Base-by-base conservation (phyloP, 2,888 invertebrate species). In the Athalia circularis region DNA sequence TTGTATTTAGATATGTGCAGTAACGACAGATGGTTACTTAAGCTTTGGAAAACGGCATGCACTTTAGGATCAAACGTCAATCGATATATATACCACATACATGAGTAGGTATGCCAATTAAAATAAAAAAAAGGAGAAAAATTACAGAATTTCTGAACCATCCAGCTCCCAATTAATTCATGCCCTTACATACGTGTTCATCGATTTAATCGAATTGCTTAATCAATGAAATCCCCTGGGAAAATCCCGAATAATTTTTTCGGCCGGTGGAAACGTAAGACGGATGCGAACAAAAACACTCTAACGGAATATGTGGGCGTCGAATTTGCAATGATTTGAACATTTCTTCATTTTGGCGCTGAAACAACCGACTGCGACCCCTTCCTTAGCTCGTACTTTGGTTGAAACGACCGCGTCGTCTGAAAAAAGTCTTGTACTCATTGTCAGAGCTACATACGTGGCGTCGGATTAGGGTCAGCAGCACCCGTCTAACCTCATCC, bases 391-490 rank as follows among this genome's bases (percentile, higher is more conserved):
- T 29, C 45, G 29, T 29, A 29, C 29, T 2, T 29, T 29, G 29
- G 29, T 29, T 2, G 29, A 29, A 29, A 29, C 29, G 29, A 29
- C 29, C 29, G 29, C 29, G 29, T 29, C 29, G 57, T 59, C 57
- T 47, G 59, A 59, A 72, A 59, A 59, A 59, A 43, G 72, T 47
- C 62, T 75, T 48, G 75, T 57, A 43, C 64, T 29, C n/a, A n/a
- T n/a, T n/a, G n/a, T n/a, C 29, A 29, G 29, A 29, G 29, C 29
- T 29, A 29, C 29, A 29, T 29, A 75, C 75, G 75, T 75, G 11
- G 50, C 62, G 48, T 50, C 52, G 75, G 64, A 75, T 75, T 75
- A 75, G 75, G 75, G 75, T 75, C 75, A 75, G 62, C 75, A 75
- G 75, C 75, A 62, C 75, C 62, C 75, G 62, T 75, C 75, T 62